Evolutionary conservation across 64 coral and sea anemone genomes (phyloP).

Genomic region (Stichodactyla mertensii): DNA sequence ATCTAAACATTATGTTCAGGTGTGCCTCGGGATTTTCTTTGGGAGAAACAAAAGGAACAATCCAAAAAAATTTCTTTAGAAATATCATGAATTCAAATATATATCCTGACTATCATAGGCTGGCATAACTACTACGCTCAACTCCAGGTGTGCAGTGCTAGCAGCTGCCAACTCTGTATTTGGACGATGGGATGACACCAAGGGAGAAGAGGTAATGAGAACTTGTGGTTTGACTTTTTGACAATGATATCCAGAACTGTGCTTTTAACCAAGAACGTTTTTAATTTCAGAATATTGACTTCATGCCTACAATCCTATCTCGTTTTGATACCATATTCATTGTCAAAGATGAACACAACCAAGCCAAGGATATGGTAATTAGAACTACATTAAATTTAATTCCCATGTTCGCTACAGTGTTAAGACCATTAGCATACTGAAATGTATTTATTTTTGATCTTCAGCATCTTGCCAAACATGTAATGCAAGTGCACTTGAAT

Average conservation of each 20-base stretch:
- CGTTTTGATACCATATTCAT: constrained; percentile 99
- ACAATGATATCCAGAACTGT: background rate
- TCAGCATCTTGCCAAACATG: constrained; percentile 96
- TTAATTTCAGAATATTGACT: constrained; percentile 87
- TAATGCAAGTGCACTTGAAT: constrained; percentile 99
- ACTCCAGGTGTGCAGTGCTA: constrained; percentile 93
- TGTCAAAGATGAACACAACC: constrained; percentile 99
- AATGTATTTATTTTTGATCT: background rate
- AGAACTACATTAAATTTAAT: background rate
- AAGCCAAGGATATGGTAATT: constrained; percentile 93
- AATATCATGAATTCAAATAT: background rate
- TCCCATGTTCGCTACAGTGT: too few relatives aligned
- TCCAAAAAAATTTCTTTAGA: background rate
- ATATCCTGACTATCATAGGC: constrained; percentile 41
- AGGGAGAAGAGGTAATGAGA: constrained; percentile 81
- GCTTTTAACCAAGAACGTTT: background rate
- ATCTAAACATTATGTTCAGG: background rate
- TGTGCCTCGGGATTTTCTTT: background rate
- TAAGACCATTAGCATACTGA: background rate
- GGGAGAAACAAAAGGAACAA: background rate
- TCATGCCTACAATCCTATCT: constrained; percentile 98
- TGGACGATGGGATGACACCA: constrained; percentile 98
- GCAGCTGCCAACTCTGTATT: constrained; percentile 98
- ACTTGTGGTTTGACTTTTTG: background rate
- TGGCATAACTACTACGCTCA: constrained; percentile 96